Evolutionary conservation across 2,113 vertebrate genomes (phyloP), one percentile per base, ranked within the genome.

Genomic region (Sitta europaea): DNA sequence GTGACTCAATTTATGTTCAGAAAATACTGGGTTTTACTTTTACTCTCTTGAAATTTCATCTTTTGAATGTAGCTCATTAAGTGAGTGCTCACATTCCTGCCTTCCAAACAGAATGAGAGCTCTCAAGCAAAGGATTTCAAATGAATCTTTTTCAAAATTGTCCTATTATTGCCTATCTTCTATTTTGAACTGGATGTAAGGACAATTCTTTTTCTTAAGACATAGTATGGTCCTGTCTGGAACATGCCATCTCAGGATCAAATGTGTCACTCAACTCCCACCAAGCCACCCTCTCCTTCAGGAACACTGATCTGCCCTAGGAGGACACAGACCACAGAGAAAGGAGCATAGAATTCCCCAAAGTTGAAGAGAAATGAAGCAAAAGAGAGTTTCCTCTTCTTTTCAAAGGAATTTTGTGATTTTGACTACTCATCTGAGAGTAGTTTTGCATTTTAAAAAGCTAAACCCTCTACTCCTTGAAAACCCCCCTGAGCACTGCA

Each of bases 71-170:
- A 92, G 77, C 66, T 95, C 74, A 68, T 95, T 94, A 92, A 87
- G 43, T 28, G 45, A 94, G 70, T 1, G 14, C 81, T 92, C 91
- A 73, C 87, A 94, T 88, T 91, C 50, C 84, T 94, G 66, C 57
- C 77, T 93, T 42, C 70, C 74, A 68, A 94, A 90, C 35, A 78
- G 89, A 96, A 94, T 23, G 58, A 91, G 89, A 54, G 66, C 94
- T 91, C 91, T 96, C 93, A 79, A 92, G 84, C 66, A 92, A 94
- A 85, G 89, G 90, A 95, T 96, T 95, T 92, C 21, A 91, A 87
- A 92, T 36, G 2, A 72, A 85, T 58, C 50, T 72, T 81, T 88
- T 75, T 53, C 20, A 78, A 83, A 96, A 89, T 65, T 4, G 3
- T 62, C 40, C 63, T 0, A 5, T 85, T 93, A 86, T 67, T 84